Base-by-base conservation (phyloP, 2,888 invertebrate genomes). In the Antheraea assamensis region DNA sequence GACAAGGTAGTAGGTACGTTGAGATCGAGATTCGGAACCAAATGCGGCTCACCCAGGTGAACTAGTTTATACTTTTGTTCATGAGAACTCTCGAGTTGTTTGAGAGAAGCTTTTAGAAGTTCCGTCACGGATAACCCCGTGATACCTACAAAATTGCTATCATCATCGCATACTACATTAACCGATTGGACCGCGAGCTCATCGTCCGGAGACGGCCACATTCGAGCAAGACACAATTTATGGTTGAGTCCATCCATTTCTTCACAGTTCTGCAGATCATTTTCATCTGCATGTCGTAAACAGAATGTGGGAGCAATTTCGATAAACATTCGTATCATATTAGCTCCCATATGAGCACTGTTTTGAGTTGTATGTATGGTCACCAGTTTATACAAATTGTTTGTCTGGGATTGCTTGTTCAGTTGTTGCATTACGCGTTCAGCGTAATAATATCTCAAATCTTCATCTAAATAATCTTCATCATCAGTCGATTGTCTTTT, bases 231-330 rank as follows among this genome's bases (percentile, higher is more conserved):
- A 78, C 92, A 92, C 68, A 92, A 73, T 77, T 77, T 88, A 75
- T 91, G 91, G 71, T 81, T 80, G 71, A 85, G 76, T 30, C 89
- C 91, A 58, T 87, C 85, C 77, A 92, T 81, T 82, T 92, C 92
- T 24, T 91, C 92, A 78, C 93, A 92, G 27, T 84, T 75, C 3
- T 77, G 30, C 17, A 91, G 74, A 72, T 86, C 82, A 15, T 74
- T 72, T 64, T 84, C 82, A 70, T 81, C 82, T 70, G 86, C 80
- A 58, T 83, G 82, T 19, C 87, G 83, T 76, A 92, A 77, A 75
- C 92, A 92, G 75, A 78, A 92, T 21, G 93, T 92, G 73, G 85
- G 84, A 3, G 89, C 91, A 27, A 86, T 81, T 85, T 92, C 92
- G 49, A 93, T 83, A 75, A 87, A 92, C 90, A 93, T 88, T 76